Evolutionary conservation across 2,888 invertebrate species (phyloP).

Genomic region (Perithous albicinctus): DNA sequence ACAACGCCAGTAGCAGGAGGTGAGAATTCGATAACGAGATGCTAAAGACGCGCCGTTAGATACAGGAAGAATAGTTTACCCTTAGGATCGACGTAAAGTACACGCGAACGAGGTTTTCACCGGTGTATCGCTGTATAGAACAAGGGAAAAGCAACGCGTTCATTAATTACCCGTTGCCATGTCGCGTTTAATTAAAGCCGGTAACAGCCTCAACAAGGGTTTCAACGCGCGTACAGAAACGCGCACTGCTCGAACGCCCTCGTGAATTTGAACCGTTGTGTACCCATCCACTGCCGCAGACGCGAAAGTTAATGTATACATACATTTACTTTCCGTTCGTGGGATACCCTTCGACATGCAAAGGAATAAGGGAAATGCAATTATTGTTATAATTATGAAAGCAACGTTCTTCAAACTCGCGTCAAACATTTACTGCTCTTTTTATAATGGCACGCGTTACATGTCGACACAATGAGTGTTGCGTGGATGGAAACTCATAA

Average conservation of each 20-base stretch:
- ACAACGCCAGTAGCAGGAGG: conserved; percentile 13
- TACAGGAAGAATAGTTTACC: conserved; percentile 52
- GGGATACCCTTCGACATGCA: background rate
- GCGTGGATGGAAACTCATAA: background rate
- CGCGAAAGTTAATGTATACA: background rate
- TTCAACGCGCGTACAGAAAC: conserved; percentile 29
- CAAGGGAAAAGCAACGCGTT: conserved; percentile 50
- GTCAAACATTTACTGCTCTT: background rate
- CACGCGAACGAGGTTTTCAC: conserved; percentile 39
- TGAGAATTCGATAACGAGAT: conserved; percentile 50
- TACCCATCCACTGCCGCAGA: conserved; percentile 1
- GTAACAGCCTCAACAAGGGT: conserved; percentile 41
- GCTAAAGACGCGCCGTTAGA: conserved; percentile 30
- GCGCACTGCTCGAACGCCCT: conserved; percentile 37
- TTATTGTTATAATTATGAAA: background rate
- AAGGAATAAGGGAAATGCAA: conserved; percentile 10
- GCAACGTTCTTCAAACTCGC: conserved; percentile 7
- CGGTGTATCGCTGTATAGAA: conserved; percentile 26
- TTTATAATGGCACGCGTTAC: background rate
- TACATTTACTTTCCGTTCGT: conserved; percentile 19
- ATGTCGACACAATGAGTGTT: background rate
- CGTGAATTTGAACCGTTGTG: conserved; percentile 26
- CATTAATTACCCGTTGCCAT: conserved; percentile 65
- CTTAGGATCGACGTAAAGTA: conserved; percentile 60
- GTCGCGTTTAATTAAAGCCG: conserved; percentile 66